Percentiles rank a stretch among this genome's conserved stretches.
Evolutionary conservation across 2,797 vertebrate genomes (phyloP).

Genomic region (Oceanodroma leucorhoa): DNA sequence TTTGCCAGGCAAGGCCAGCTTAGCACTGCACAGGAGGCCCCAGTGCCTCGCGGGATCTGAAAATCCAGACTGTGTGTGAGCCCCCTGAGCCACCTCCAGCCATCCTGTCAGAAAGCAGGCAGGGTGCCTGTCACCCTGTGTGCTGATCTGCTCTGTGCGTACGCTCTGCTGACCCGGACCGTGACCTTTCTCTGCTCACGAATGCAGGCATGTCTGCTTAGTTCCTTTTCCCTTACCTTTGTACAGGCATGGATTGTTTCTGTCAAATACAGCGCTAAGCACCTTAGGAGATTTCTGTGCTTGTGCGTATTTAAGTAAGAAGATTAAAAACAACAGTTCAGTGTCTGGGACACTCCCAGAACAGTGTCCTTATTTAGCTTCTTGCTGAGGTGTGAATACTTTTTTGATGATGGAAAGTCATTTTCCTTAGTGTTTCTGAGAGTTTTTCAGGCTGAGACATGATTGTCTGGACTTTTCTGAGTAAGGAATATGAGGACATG

Average conservation of each 20-base stretch:
- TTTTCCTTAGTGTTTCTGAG: conserved; percentile 5
- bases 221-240: not conserved
- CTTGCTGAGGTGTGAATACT: conserved; percentile 33
- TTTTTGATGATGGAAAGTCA: conserved; percentile 18
- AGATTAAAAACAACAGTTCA: conserved; percentile 47
- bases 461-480: not conserved
- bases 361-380: conserved; percentile 36
- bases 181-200: not conserved
- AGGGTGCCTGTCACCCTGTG: not conserved
- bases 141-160: not conserved
- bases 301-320: conserved; percentile 40
- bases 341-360: conserved; percentile 36
- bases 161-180: not conserved
- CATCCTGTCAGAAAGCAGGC: not conserved
- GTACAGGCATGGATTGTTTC: not conserved
- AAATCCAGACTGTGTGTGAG: not conserved
- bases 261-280: not conserved
- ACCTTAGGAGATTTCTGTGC: conserved; percentile 57
- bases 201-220: not conserved
- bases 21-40: rapidly evolving
- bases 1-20: not conserved
- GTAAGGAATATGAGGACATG: not conserved
- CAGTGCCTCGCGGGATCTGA: rapidly evolving
- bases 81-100: not conserved
- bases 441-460: conserved; percentile 13